A percentile compares a stretch with the other conserved stretches of the same genome.
Conservation (phyloP, 2,113 vertebrate genomes). For the Cyanoramphus novaezelandiae region DNA sequence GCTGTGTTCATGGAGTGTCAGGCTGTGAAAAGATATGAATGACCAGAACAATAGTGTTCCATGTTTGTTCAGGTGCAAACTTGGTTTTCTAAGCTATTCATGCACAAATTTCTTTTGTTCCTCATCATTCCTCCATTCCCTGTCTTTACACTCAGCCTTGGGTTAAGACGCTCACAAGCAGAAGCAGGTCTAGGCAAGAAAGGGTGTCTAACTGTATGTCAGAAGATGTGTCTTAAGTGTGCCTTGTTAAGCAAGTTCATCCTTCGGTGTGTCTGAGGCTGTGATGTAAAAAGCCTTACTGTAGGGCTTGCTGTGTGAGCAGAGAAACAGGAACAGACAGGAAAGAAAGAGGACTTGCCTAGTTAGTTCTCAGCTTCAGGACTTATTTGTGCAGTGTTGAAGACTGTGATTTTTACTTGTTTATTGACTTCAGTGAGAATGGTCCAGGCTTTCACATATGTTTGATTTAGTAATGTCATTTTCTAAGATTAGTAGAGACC, state of each 20-base stretch:
- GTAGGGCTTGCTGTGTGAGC: neutral
- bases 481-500: neutral
- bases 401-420: neutral
- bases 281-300: neutral
- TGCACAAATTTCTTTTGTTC: neutral
- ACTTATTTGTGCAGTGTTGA: neutral
- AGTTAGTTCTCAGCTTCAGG: neutral
- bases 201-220: neutral
- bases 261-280: neutral
- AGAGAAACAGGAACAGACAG: neutral
- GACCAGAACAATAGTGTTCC: no score
- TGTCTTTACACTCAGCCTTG: neutral
- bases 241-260: no score
- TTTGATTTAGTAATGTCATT: neutral
- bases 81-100: neutral
- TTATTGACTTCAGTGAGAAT: neutral
- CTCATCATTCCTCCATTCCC: fast-evolving
- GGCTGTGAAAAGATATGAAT: neutral
- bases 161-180: neutral
- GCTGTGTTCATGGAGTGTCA: neutral
- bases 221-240: neutral
- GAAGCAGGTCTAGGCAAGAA: neutral
- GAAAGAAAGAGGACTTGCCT: neutral
- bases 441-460: neutral
- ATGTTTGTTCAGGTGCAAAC: fast-evolving